phyloP scores from a whole-genome alignment of 2,113 vertebrate genomes.

The Mus pahari region DNA sequence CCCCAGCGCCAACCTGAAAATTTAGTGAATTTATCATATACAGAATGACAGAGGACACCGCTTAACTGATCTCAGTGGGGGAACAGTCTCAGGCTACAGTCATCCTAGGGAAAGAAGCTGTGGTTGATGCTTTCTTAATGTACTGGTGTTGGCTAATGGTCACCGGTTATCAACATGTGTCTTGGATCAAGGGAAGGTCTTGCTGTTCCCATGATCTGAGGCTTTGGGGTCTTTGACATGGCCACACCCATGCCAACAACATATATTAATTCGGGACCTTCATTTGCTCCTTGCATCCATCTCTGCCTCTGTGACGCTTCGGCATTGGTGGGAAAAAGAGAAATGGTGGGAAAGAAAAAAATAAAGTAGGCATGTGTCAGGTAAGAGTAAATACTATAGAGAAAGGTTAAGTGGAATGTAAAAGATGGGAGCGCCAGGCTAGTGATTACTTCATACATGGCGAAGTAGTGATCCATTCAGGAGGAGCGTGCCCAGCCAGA shows the following conservation, averaged over 20 bases:
- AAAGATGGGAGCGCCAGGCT: not conserved
- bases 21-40: not conserved
- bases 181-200: not conserved
- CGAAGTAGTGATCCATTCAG: not conserved
- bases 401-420: conserved; percentile 17
- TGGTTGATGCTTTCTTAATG: not conserved
- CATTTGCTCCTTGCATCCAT: not conserved
- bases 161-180: not conserved
- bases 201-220: not conserved
- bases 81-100: not conserved
- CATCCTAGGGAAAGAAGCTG: not conserved
- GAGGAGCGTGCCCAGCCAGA: not conserved
- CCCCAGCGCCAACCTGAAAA: not conserved
- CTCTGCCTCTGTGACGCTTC: not conserved
- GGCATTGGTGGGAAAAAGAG: too few relatives aligned
- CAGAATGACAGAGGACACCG: not conserved
- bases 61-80: not conserved
- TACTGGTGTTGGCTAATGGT: not conserved
- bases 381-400: not conserved
- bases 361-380: not conserved
- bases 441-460: not conserved
- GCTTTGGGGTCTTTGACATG: not conserved
- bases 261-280: too few relatives aligned
- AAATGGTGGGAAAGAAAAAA: not conserved
- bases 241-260: not conserved